A percentile compares a stretch with the other conserved stretches of the same genome.
phyloP scores from a whole-genome alignment of 2,888 invertebrate genomes.

The Drosophila formosana region DNA sequence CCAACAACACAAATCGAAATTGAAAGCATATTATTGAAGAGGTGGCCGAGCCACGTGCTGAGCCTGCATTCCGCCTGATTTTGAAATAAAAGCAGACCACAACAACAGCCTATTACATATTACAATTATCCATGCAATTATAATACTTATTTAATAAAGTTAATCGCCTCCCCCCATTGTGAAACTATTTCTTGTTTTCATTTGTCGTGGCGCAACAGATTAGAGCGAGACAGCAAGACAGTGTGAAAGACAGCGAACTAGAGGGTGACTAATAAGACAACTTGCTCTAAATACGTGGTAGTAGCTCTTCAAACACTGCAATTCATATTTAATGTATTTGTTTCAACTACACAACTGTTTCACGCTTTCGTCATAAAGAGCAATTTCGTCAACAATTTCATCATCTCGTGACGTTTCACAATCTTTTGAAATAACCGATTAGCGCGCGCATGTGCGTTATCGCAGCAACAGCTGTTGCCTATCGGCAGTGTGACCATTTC shows the following conservation, averaged over 20 bases:
- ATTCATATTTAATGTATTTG: no score
- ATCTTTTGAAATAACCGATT: neutral
- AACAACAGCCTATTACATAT: constrained; percentile 42
- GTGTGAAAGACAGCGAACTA: neutral
- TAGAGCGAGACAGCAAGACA: neutral
- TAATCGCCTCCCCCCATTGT: constrained; percentile 35
- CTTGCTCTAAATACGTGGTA: no score
- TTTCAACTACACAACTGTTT: neutral
- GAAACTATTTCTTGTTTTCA: neutral
- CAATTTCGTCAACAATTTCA: neutral
- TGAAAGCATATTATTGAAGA: constrained; percentile 32
- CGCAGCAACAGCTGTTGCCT: constrained; percentile 27
- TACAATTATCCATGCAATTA: constrained; percentile 34
- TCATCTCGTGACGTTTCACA: neutral
- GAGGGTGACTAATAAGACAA: neutral
- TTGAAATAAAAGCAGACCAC: constrained; percentile 43
- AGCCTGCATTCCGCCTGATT: constrained; percentile 56
- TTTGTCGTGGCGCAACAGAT: neutral
- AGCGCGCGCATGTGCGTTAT: constrained; percentile 14
- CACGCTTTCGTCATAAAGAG: neutral
- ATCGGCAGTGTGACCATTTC: neutral
- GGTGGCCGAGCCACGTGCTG: constrained; percentile 33
- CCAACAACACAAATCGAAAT: constrained; percentile 33
- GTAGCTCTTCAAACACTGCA: no score
- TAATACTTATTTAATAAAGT: constrained; percentile 55